These are phyloP conservation scores for Hetaerina titia DNA, from an alignment of 2,888 invertebrate species.

Conservation along the genomic window DNA sequence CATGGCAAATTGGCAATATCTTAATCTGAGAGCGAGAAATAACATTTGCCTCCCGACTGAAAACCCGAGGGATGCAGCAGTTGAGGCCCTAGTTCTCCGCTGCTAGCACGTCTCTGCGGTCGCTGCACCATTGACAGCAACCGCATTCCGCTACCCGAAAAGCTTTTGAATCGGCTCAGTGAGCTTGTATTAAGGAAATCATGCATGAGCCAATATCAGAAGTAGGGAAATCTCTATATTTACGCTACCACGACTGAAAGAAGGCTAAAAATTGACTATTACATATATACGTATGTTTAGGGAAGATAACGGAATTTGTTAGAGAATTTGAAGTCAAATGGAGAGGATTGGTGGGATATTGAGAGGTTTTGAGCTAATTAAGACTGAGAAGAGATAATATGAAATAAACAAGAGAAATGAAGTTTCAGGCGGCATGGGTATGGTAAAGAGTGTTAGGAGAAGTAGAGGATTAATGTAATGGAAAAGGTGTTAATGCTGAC, in stretches of 20 bases:
- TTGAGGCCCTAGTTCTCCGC: neutral
- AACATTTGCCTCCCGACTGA: neutral
- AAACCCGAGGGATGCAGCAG: neutral
- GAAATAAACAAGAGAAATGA: too few species aligned
- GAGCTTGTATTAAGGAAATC: neutral
- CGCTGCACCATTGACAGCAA: neutral
- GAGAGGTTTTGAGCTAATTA: too few species aligned
- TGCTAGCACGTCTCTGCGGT: neutral
- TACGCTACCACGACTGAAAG: neutral
- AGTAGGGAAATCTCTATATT: neutral
- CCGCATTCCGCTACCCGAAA: neutral
- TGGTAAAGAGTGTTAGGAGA: too few species aligned
- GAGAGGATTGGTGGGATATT: too few species aligned
- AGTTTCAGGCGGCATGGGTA: too few species aligned
- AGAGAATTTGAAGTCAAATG: too few species aligned
- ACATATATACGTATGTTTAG: too few species aligned
- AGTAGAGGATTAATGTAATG: too few species aligned
- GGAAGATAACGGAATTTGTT: too few species aligned
- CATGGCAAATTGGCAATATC: too few species aligned
- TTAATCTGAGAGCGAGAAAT: neutral
- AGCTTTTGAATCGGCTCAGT: neutral
- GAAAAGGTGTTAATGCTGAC: too few species aligned
- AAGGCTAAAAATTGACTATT: neutral
- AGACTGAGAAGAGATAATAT: too few species aligned
- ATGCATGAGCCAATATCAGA: neutral